Base-by-base conservation (phyloP, 2,888 invertebrate genomes). In the Camponotus fellah region DNA sequence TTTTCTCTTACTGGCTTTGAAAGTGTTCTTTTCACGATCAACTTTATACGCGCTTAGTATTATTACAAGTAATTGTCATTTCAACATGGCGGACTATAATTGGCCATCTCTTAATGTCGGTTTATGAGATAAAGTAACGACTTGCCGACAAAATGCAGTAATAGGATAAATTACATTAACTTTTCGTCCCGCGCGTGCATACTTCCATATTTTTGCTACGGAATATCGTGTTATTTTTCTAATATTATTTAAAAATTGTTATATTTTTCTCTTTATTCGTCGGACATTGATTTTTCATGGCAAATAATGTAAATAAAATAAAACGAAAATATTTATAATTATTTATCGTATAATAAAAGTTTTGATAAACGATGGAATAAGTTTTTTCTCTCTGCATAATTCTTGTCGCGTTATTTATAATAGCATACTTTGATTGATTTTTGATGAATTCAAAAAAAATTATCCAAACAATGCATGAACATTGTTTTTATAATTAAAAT, bases 51-150 rank as follows among this genome's bases (percentile, higher is more conserved):
- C 71, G 60, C 71, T 56, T 60, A 46, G 71, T 60, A 79, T 79
- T 79, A 79, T 71, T 71, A 60, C 46, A 80, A 80, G 79, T 80
- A 80, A 80, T 80, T 80, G 79, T 80, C 79, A 71, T 62, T 46
- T 71, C 79, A 80, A 46, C 43, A 80, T 80, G 79, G 79, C 71
- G 60, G 79, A 79, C 60, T 79, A 69, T 69, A 79, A 79, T 79
- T 79, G 79, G 60, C 46, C 79, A 71, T 71, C 46, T 80, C 79
- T 80, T 80, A 71, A 80, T 71, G 71, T 17, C 46, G 46, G 71
- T 80, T 80, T 71, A 71, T 60, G 79, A 71, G 79, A 71, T 80
- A 71, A 80, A 80, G 60, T 79, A 80, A 80, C 79, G 71, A 68
- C 79, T 71, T 71, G 60, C 60, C 79, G 71, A 60, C 71, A 80